These are phyloP conservation scores for Plotosus lineatus DNA, from an alignment of 2,113 vertebrate species.

Conservation along the genomic window DNA sequence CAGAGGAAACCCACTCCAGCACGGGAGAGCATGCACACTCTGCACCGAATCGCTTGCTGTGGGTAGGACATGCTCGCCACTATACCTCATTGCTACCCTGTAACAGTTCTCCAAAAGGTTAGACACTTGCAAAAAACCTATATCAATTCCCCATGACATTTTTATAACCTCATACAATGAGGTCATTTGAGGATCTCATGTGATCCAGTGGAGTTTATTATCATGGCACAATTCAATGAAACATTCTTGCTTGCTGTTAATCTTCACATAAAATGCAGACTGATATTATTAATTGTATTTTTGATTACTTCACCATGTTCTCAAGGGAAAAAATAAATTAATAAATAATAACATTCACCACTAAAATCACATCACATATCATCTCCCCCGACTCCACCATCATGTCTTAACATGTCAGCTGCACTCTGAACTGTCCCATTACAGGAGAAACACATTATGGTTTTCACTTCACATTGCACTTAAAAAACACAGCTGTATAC, in stretches of 20 bases:
- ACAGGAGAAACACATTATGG: background rate
- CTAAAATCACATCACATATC: background rate
- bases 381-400: background rate
- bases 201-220: background rate
- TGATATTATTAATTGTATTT: background rate
- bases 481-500: background rate
- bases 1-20: too few species aligned
- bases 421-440: background rate
- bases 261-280: background rate
- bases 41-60: too few species aligned
- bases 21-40: too few species aligned
- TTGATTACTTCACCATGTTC: background rate
- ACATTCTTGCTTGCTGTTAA: background rate
- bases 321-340: background rate
- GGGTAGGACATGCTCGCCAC: too few species aligned
- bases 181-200: background rate
- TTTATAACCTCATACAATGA: background rate
- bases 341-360: conserved; percentile 5
- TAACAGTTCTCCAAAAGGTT: background rate
- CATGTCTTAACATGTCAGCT: background rate
- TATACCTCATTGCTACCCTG: too few species aligned
- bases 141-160: too few species aligned
- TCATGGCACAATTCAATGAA: background rate
- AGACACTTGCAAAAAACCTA: background rate
- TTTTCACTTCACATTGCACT: background rate